A percentile compares a stretch with the other conserved stretches of the same genome.
phyloP scores from a whole-genome alignment of 2,888 invertebrate species.

The Lasioglossum villosulum region DNA sequence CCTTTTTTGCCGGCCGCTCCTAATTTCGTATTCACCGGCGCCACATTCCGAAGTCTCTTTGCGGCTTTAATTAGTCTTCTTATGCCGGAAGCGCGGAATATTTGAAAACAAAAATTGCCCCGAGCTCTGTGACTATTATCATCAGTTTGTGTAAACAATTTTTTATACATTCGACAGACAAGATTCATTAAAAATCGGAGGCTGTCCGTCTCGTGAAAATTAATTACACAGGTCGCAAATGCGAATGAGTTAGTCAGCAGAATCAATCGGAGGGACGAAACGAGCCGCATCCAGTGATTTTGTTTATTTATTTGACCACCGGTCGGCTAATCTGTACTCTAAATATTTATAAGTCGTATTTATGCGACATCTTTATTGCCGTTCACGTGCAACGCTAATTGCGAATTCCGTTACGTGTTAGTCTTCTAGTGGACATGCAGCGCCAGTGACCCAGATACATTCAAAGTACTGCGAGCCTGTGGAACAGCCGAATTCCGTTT shows the following conservation, averaged over 20 bases:
- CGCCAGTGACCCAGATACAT: slow-evolving; percentile 23
- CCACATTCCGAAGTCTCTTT: background rate
- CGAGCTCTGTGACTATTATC: background rate
- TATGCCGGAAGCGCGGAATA: background rate
- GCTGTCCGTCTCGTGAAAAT: too few relatives aligned
- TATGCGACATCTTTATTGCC: slow-evolving; percentile 18
- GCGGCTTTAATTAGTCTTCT: background rate
- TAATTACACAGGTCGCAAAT: too few relatives aligned
- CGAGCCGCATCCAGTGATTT: background rate
- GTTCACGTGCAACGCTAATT: slow-evolving; percentile 40
- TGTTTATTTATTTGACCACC: background rate
- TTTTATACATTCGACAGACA: too few relatives aligned
- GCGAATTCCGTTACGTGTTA: slow-evolving; percentile 35
- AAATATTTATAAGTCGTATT: slow-evolving; percentile 23
- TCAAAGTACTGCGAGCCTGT: background rate
- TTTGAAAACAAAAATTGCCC: background rate
- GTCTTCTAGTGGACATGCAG: slow-evolving; percentile 7
- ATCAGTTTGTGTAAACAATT: background rate
- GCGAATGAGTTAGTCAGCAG: too few relatives aligned
- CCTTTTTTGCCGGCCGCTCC: background rate
- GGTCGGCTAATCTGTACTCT: background rate
- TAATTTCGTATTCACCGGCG: slow-evolving; percentile 6
- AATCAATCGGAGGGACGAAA: background rate
- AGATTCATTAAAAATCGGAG: background rate
- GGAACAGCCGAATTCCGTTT: slow-evolving; percentile 24